These are phyloP conservation scores for Apodemia duryi DNA, from an alignment of 2,888 invertebrate genomes.

Conservation along the genomic window DNA sequence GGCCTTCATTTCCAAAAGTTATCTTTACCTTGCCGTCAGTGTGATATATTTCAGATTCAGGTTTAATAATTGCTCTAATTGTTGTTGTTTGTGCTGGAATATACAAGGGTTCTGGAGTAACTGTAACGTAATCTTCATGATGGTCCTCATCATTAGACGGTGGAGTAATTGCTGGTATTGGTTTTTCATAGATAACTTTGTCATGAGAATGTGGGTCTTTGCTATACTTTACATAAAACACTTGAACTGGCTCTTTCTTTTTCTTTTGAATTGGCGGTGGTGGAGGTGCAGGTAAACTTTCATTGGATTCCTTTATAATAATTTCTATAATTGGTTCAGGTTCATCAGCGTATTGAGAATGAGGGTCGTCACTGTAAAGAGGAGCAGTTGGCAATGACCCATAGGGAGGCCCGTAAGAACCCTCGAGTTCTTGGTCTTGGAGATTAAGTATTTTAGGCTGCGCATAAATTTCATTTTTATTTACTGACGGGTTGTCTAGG, in stretches of 20 bases:
- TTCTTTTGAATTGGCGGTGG: constrained; percentile 71
- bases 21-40: constrained; percentile 89
- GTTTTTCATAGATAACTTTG: constrained; percentile 88
- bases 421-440: constrained; percentile 64
- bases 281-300: constrained; percentile 84
- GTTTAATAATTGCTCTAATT: constrained; percentile 89
- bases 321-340: constrained; percentile 95
- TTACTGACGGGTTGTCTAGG: constrained; percentile 60
- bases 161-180: constrained; percentile 88
- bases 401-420: constrained; percentile 69
- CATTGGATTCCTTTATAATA: constrained; percentile 94
- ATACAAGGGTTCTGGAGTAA: constrained; percentile 72
- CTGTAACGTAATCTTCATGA: constrained; percentile 76
- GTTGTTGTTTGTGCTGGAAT: constrained; percentile 86
- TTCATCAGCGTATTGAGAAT: constrained; percentile 83
- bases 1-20: constrained; percentile 86
- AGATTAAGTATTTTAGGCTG: constrained; percentile 70
- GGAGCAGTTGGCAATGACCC: constrained; percentile 67
- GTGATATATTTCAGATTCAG: constrained; percentile 91
- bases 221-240: constrained; percentile 94
- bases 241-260: constrained; percentile 91
- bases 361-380: constrained; percentile 66
- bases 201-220: constrained; percentile 87
- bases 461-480: constrained; percentile 69
- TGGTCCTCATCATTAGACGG: constrained; percentile 82